Evolutionary conservation across 2,113 vertebrate genomes (phyloP).

Genomic region (Steatornis caripensis): DNA sequence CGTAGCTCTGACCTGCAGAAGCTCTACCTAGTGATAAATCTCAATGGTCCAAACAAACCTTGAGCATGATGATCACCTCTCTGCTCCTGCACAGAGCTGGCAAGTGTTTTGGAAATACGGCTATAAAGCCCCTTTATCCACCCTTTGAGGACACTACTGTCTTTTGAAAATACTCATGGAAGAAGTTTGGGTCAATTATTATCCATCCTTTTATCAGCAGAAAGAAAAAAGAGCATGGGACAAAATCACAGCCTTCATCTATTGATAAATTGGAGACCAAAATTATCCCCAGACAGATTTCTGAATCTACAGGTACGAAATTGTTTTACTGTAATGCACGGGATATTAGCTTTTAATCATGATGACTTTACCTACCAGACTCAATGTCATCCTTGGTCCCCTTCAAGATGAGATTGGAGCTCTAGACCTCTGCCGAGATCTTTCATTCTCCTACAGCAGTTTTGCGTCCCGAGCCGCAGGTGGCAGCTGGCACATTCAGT

Average conservation of each 20-base stretch:
- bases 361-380: not conserved
- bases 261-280: not conserved
- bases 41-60: not conserved
- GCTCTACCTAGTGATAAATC: not conserved
- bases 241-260: not conserved
- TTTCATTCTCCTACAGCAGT: not conserved
- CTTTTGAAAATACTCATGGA: not conserved
- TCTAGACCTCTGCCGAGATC: not conserved
- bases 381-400: not conserved
- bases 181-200: not conserved
- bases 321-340: not conserved
- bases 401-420: not conserved
- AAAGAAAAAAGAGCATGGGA: not conserved
- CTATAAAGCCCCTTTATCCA: not conserved
- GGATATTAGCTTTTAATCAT: not conserved
- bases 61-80: not conserved
- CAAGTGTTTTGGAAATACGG: not conserved
- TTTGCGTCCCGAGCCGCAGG: not conserved
- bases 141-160: not conserved
- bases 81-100: not conserved
- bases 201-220: not conserved
- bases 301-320: not conserved
- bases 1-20: not conserved
- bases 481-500: not conserved
- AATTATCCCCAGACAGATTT: not conserved